Base-by-base conservation (phyloP, 37 sponge, comb jelly and placozoan species). In the Bolinopsis microptera region DNA sequence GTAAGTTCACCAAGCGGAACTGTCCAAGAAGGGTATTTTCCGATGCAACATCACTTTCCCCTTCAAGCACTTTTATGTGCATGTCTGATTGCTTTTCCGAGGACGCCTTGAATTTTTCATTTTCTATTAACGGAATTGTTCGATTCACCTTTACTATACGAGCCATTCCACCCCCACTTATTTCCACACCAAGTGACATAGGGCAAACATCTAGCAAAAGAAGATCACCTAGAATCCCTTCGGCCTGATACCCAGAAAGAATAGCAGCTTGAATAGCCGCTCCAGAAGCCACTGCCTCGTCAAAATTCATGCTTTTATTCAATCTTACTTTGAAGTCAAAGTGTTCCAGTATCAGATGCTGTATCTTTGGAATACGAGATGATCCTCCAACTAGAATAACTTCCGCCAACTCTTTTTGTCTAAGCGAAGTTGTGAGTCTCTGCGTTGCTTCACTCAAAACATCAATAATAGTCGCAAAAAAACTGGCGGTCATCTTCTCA, bases 361-460 rank as follows among this genome's bases (percentile, higher is more conserved):
- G 26, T 3, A 72, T 72, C 31, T 72, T 72, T 30, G 75, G 75
- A 72, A 72, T 72, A 3, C 75, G 75, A 24, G 75, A 23, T 5
- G 75, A 72, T 23, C 75, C 75, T 30, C 75, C 75, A 72, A 72
- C 75, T 8, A 72, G 31, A 28, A 72, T 28, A 21, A 72, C 75
- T 48, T 48, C 61, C 61, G 13, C 5, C 5, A 48, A 5, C 5
- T 48, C 61, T n/a, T n/a, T n/a, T n/a, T n/a, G n/a, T n/a, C n/a
- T n/a, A 18, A 5, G 9, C 5, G 61, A 18, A 18, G 61, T 48
- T 5, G 61, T 5, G 13, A 13, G 9, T 5, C 61, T 48, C 13
- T 48, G 61, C 13, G 9, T 48, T 5, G 61, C 61, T 13, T 48
- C 61, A 48, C 61, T 48, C 13, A 48, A 48, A 5, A 48, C 61